A percentile compares a stretch with the other conserved stretches of the same genome.
Evolutionary conservation across 2,888 invertebrate genomes (phyloP).

Genomic region (Caenorhabditis sp.): DNA sequence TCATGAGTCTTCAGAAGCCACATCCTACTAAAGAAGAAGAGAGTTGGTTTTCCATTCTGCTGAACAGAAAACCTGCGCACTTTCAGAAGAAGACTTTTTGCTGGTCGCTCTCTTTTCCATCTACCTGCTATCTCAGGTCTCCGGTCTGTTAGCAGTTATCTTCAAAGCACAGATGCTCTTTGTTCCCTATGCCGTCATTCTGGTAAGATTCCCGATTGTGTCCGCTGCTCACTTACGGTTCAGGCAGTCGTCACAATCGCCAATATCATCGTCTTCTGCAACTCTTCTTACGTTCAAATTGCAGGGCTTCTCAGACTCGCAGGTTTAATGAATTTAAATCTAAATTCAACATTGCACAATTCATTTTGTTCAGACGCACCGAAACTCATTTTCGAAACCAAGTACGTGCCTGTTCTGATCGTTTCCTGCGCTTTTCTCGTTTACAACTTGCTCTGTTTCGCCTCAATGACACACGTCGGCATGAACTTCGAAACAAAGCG

Average conservation of each 20-base stretch:
- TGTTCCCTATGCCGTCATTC: constrained; percentile 35
- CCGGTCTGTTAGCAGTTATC: constrained; percentile 33
- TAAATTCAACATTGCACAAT: too few relatives aligned
- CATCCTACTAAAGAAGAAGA: background rate
- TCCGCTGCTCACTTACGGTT: background rate
- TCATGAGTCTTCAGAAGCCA: constrained; percentile 30
- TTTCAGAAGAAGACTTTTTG: background rate
- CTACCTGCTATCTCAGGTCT: constrained; percentile 35
- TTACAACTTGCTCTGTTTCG: constrained; percentile 33
- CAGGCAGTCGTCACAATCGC: constrained; percentile 2
- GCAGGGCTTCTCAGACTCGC: too few relatives aligned
- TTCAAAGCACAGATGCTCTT: constrained; percentile 17
- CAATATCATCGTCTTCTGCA: background rate
- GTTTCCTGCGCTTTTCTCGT: background rate
- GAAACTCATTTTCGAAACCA: too few relatives aligned
- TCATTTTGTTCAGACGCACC: too few relatives aligned
- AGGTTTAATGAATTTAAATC: too few relatives aligned
- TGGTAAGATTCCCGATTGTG: too few relatives aligned
- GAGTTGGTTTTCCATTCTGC: too few relatives aligned
- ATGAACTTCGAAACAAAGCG: constrained; percentile 23
- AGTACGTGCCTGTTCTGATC: background rate
- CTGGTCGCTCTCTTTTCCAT: background rate
- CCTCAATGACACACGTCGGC: constrained; percentile 15
- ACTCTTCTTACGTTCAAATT: too few relatives aligned
- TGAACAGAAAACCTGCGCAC: background rate